phyloP scores from a whole-genome alignment of 1,140 invertebrate genomes.

The Conopomorpha cramerella region DNA sequence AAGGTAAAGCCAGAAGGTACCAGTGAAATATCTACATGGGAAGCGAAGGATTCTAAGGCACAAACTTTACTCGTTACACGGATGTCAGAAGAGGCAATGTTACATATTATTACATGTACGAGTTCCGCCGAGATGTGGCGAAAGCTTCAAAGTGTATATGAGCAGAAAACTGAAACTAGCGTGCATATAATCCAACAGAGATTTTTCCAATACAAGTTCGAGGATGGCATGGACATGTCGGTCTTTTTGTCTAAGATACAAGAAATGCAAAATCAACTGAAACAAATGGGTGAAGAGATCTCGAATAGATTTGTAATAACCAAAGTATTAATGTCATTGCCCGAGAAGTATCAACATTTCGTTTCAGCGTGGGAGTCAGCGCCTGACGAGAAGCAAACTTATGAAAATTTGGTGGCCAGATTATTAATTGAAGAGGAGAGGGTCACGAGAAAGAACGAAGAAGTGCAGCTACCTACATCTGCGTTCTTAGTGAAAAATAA shows the following conservation, averaged over 20 bases:
- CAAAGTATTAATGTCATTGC: too few species aligned
- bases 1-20: not conserved
- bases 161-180: too few species aligned
- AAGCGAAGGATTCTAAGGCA: not conserved
- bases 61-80: not conserved
- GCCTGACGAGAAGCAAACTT: too few species aligned
- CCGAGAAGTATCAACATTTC: too few species aligned
- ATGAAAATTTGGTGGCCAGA: too few species aligned
- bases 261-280: too few species aligned
- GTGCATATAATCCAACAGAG: too few species aligned
- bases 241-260: not conserved
- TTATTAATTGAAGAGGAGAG: too few species aligned
- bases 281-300: not conserved
- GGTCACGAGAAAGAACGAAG: too few species aligned
- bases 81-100: not conserved
- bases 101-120: not conserved
- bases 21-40: not conserved
- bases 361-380: too few species aligned
- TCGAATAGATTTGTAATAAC: not conserved
- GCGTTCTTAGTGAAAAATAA: not conserved
- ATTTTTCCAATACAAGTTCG: not conserved
- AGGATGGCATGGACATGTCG: not conserved
- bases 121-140: too few species aligned
- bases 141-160: not conserved
- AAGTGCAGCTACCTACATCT: not conserved